Base-by-base conservation (phyloP, 2,113 vertebrate species). In the Sceloporus undulatus region DNA sequence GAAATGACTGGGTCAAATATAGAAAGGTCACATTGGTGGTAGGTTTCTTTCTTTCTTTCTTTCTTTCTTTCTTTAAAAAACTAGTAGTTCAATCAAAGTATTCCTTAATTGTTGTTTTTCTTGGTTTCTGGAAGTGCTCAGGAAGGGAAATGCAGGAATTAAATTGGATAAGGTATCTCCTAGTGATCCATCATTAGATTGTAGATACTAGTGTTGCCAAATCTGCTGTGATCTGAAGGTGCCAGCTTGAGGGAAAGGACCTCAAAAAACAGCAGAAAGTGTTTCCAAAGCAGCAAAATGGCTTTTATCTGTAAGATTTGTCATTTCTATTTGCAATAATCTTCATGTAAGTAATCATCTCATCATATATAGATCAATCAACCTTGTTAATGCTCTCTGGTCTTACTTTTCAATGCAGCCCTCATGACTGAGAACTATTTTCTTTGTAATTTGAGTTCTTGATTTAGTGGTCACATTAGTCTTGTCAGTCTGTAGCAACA, bases 381-480 rank as follows among this genome's bases (percentile, higher is more conserved):
- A 96, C 94, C 93, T 96, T 95, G 95, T 97, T 97, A 97, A 95
- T 88, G 91, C 95, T 97, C 96, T 97, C 95, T 85, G 93, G 93
- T 96, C 95, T 96, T 96, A 95, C 96, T 96, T 97, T 94, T 96
- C 95, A 96, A 83, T 95, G 95, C 95, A 96, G 93, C 93, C 93
- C 96, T 96, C 87, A 90, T 97, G 96, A 96, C 95, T 94, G 90
- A 92, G 92, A 96, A 97, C 95, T 96, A 95, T 97, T 96, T 97
- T 96, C 97, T 97, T 97, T 97, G 96, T 97, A 97, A 97, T 97
- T 96, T 97, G 96, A 96, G 95, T 95, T 96, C 96, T 96, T 97
- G 97, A 97, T 97, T 97, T 97, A 97, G 97, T 97, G 97, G 95
- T 95, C 96, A 96, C 97, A 97, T 97, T 97, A 97, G 96, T 97